Conservation (phyloP, 1,140 invertebrate genomes). For the Pogonomyrmex californicus region DNA sequence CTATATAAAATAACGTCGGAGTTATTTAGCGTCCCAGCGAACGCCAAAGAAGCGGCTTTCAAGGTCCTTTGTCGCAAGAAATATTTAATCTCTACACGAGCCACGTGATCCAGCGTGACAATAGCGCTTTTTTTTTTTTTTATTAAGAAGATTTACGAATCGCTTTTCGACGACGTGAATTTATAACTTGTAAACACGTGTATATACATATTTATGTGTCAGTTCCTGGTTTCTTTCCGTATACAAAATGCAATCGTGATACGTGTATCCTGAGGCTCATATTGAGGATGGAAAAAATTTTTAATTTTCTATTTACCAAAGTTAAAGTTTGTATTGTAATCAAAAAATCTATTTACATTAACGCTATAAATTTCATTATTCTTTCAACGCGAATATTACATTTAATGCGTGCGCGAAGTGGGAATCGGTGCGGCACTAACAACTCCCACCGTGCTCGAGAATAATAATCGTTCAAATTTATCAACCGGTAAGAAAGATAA, state of each 20-base stretch:
- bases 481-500: not conserved
- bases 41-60: slow-evolving; percentile 45
- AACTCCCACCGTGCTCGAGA: not conserved
- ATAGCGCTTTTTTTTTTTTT: slow-evolving; percentile 39
- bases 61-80: slow-evolving; percentile 51
- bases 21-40: slow-evolving; percentile 50
- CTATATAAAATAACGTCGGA: slow-evolving; percentile 55
- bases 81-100: slow-evolving; percentile 29
- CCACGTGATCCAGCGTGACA: slow-evolving; percentile 29
- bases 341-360: not conserved
- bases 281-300: not conserved
- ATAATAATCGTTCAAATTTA: not conserved
- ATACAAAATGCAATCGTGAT: not conserved
- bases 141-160: slow-evolving; percentile 21
- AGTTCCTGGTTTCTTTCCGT: not conserved
- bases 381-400: not conserved
- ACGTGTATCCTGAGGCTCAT: not conserved
- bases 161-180: not conserved
- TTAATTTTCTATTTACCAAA: not conserved
- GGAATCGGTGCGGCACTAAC: not conserved
- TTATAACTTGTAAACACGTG: slow-evolving; percentile 14
- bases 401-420: not conserved
- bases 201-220: not conserved
- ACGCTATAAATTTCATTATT: not conserved
- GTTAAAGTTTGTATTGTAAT: not conserved